These are phyloP conservation scores for Illadopsis cleaveri DNA, from an alignment of 2,113 vertebrate species.

Conservation along the genomic window DNA sequence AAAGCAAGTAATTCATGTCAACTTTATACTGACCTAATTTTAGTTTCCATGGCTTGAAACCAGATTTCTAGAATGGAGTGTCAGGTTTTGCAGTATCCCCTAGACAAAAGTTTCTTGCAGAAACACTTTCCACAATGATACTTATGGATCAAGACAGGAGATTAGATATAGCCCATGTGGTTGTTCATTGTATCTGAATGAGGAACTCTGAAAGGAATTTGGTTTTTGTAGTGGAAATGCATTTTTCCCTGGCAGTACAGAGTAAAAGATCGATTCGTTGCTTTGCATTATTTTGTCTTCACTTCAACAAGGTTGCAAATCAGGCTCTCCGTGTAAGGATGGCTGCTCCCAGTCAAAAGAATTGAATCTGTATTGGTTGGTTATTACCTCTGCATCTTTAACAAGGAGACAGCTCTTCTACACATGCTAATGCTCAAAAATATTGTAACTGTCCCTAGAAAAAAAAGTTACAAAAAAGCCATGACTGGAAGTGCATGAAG, in stretches of 20 bases:
- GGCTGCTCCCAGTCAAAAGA: not conserved
- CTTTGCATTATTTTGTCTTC: slow-evolving; percentile 7
- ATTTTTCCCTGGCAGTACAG: not conserved
- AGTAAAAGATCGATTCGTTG: not conserved
- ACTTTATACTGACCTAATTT: not conserved
- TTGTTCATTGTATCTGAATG: slow-evolving; percentile 26
- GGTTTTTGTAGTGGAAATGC: slow-evolving; percentile 15
- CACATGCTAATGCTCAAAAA: not conserved
- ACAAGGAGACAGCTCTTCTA: not conserved
- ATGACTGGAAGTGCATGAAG: not conserved
- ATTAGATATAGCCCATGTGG: not conserved
- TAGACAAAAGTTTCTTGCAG: not conserved
- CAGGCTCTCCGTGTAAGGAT: not conserved
- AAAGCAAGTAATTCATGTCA: not conserved
- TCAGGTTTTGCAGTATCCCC: not conserved
- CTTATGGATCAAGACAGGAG: not conserved
- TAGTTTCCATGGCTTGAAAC: not conserved
- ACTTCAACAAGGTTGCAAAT: not conserved
- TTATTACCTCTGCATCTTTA: not conserved
- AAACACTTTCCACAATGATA: not conserved
- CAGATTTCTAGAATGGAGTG: not conserved
- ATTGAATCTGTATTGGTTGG: not conserved
- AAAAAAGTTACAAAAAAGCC: not conserved
- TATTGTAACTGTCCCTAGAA: not conserved
- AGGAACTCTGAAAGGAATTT: not conserved